Evolutionary conservation across 2,797 vertebrate species (phyloP).

Genomic region (Falco columbarius): DNA sequence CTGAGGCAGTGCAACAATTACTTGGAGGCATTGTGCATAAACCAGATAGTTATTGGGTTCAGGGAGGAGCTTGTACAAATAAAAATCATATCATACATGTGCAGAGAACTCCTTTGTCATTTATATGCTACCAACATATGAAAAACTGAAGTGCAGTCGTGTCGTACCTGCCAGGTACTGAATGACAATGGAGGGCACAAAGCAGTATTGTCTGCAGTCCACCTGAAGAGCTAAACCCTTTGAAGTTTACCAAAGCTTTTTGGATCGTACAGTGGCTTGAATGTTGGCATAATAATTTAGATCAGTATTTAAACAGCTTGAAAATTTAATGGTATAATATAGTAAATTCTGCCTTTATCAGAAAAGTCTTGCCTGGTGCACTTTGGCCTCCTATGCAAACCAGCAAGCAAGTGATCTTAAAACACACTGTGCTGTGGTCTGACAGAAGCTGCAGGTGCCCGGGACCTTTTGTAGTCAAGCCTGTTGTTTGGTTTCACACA

Average conservation of each 20-base stretch:
- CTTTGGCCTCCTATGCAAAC: background rate
- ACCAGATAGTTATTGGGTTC: background rate
- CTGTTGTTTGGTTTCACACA: background rate
- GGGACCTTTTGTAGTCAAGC: background rate
- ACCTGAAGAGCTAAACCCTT: background rate
- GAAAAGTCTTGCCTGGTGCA: background rate
- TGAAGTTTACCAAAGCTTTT: background rate
- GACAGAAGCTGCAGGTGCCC: background rate
- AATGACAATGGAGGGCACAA: background rate
- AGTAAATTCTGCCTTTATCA: background rate
- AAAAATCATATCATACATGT: background rate
- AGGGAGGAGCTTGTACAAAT: background rate
- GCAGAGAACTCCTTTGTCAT: background rate
- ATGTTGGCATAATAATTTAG: background rate
- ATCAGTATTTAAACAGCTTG: background rate
- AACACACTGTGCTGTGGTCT: background rate
- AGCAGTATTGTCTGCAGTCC: background rate
- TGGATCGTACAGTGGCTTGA: background rate
- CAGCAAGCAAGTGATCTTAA: background rate
- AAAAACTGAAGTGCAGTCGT: background rate
- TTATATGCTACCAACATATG: background rate
- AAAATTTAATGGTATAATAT: background rate
- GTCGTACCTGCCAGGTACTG: background rate
- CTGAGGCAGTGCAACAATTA: background rate
- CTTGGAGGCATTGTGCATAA: background rate